Base-by-base conservation (phyloP, 2,888 invertebrate genomes). In the Nysson spinosus region DNA sequence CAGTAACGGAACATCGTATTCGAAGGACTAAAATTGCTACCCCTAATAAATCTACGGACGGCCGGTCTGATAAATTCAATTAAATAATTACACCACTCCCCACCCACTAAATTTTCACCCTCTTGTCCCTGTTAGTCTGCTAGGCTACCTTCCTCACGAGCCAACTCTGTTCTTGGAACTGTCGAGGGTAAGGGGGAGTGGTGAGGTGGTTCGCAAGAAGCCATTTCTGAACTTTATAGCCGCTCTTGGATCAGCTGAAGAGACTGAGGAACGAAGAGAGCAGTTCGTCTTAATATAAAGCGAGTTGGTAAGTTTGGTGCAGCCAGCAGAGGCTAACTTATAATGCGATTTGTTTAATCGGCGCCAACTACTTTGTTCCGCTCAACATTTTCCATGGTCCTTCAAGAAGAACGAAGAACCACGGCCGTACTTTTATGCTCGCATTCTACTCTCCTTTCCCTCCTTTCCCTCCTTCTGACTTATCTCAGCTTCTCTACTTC, bases 281-380 rank as follows among this genome's bases (percentile, higher is more conserved):
- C 83, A 77, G 82, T 86, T 80, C 81, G 83, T 85, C 85, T 85
- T 85, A 84, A 85, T 85, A 85, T 84, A 86, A 85, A 83, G 81
- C 80, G 81, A 85, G 80, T 83, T 83, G 81, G 82, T 79, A 83
- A 84, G 82, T 85, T 84, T 80, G 77, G 81, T 78, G 79, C 79
- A 80, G 79, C 79, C 80, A 82, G 78, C 80, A 79, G 80, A 77
- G 80, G 81, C 82, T 82, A 86, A 86, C 84, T 86, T 85, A 86
- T 86, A 86, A 86, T 85, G 83, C 83, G 85, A 87, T 86, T 87
- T 87, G 85, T 85, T 86, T 85, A 85, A 86, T 87, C 85, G 85
- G 84, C 83, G 85, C 85, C 85, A 85, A 83, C 82, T 85, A 85
- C 84, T 84, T 85, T 81, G 79, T 77, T 80, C 78, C 75, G 74